Evolutionary conservation across 2,888 invertebrate genomes (phyloP).

Genomic region (Brenthis ino): DNA sequence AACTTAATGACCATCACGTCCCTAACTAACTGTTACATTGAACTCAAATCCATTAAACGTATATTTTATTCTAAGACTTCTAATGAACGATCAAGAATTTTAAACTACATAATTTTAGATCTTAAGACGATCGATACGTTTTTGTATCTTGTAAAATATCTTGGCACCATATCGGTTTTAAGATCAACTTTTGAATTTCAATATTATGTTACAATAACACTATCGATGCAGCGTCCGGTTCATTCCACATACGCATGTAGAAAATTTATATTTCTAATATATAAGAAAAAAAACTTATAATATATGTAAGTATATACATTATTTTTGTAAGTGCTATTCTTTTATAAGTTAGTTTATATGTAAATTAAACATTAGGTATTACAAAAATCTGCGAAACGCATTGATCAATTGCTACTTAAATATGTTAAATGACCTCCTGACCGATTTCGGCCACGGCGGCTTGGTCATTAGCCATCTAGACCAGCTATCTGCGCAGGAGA

Average conservation of each 20-base stretch:
- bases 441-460: too few relatives aligned
- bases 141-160: slow-evolving; percentile 10
- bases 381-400: too few relatives aligned
- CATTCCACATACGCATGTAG: not conserved
- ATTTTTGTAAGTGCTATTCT: not conserved
- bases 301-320: not conserved
- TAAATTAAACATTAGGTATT: not conserved
- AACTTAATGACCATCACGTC: not conserved
- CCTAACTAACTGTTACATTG: not conserved
- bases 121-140: slow-evolving; percentile 4
- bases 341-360: not conserved
- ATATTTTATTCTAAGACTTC: slow-evolving; percentile 3
- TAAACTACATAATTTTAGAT: slow-evolving; percentile 7
- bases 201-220: slow-evolving; percentile 31
- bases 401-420: too few relatives aligned
- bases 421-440: too few relatives aligned
- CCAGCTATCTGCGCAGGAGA: too few relatives aligned
- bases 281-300: not conserved
- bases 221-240: slow-evolving; percentile 1
- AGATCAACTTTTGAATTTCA: slow-evolving; percentile 26
- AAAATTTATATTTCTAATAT: slow-evolving; percentile 1
- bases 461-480: too few relatives aligned
- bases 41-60: not conserved
- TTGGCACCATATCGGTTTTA: slow-evolving; percentile 11
- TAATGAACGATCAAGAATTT: slow-evolving; percentile 11